Evolutionary conservation across 1,140 invertebrate species (phyloP), one percentile per base, ranked within the genome.

Genomic region (Drosophila watanabei): DNA sequence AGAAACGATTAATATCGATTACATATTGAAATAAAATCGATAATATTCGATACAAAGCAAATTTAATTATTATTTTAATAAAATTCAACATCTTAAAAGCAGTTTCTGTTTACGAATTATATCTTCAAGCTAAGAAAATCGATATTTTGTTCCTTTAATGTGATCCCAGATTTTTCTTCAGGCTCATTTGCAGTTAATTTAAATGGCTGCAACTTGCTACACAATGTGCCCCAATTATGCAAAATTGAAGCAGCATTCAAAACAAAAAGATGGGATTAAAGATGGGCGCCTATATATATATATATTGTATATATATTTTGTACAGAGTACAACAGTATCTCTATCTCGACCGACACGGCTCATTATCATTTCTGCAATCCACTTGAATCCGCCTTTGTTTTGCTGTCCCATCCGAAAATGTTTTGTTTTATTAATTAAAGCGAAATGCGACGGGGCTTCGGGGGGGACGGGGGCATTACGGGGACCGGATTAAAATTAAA

Each of bases 211-310:
- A 49, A 1, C 30, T 13, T 72, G 64, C 79, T 76, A 82, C 79
- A 87, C 83, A 87, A 82, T 82, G 83, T 54, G 64, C 59, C 72
- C 84, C 78, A 87, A 88, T 87, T 87, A 83, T 87, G 79, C 64
- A 65, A 54, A 63, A 62, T 83, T 84, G 75, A 83, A 77, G 64
- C 64, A 39, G 13, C 57, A 49, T 28, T 24, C 45, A 46, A 64
- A 43, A 58, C 52, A 58, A 57, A 41, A 60, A 51, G 51, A 49
- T 73, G 35, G 37, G 24, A 33, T 8, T 28, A 49, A 35, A 54
- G 43, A 68, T 59, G 52, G 13, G 28, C 14, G 43, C 70, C 61
- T 65, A 56, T 39, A 60, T 28, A 45, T 46, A 45, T 20, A 20
- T 13, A 30, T n/a, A n/a, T n/a, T n/a, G n/a, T n/a, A n/a, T n/a